phyloP scores from a whole-genome alignment of 2,797 vertebrate genomes.

The Pseudochirops cupreus region DNA sequence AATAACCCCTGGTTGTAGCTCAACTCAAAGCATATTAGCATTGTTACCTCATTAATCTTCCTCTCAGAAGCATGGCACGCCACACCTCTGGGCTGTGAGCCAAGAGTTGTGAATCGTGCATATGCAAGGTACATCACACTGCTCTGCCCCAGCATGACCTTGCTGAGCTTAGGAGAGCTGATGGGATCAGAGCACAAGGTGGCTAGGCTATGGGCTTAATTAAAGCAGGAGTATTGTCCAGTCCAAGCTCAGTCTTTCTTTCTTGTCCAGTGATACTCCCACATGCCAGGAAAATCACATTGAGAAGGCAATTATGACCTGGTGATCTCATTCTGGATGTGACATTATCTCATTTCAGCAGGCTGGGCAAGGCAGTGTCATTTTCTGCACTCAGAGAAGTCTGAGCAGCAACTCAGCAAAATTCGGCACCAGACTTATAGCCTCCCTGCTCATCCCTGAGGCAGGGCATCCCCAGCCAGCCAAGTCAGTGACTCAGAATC shows the following conservation, averaged over 20 bases:
- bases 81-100: constrained; percentile 19
- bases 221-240: constrained; percentile 65
- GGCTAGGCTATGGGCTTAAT: constrained; percentile 68
- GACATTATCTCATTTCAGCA: constrained; percentile 75
- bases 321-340: constrained; percentile 69
- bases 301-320: constrained; percentile 65
- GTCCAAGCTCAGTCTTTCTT: constrained; percentile 36
- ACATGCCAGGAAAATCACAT: constrained; percentile 62
- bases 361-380: constrained; percentile 59
- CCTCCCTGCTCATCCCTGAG: constrained; percentile 69
- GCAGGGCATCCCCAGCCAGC: constrained; percentile 55
- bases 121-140: constrained; percentile 19
- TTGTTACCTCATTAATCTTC: not conserved
- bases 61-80: not conserved
- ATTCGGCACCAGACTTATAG: constrained; percentile 60
- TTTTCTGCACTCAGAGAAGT: constrained; percentile 69
- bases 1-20: not conserved
- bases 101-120: not conserved
- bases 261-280: constrained; percentile 47
- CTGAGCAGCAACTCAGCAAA: constrained; percentile 64
- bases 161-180: constrained; percentile 43
- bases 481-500: constrained; percentile 49
- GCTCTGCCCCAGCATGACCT: constrained; percentile 4
- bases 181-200: constrained; percentile 65
- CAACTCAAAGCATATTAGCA: not conserved